Conservation (phyloP, 2,888 invertebrate species). For the Phalera bucephala region DNA sequence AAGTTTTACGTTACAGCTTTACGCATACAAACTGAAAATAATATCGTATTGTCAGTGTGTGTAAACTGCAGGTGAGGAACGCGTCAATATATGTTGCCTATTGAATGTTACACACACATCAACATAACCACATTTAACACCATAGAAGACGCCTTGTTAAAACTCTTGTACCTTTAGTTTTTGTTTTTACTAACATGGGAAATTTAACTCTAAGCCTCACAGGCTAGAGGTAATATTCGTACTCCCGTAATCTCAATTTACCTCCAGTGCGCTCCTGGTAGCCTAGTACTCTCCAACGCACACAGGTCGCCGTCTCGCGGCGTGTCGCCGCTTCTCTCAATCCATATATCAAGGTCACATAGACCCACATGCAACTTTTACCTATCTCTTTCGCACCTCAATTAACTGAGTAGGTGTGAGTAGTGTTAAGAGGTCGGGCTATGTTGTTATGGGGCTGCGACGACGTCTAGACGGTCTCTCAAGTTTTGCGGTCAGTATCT, state of each 20-base stretch:
- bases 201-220: slow-evolving; percentile 11
- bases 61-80: slow-evolving; percentile 8
- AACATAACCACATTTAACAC: slow-evolving; percentile 19
- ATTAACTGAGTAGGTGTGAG: slow-evolving; percentile 32
- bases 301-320: too few species aligned
- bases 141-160: slow-evolving; percentile 29
- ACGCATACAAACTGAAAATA: too few species aligned
- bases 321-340: slow-evolving; percentile 58
- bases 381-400: slow-evolving; percentile 46
- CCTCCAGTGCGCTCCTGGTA: slow-evolving; percentile 51
- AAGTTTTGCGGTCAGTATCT: slow-evolving; percentile 61
- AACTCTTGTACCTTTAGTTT: slow-evolving; percentile 29
- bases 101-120: slow-evolving; percentile 27
- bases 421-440: slow-evolving; percentile 44
- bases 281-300: slow-evolving; percentile 68
- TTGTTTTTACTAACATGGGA: slow-evolving; percentile 11
- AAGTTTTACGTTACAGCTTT: too few species aligned
- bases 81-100: slow-evolving; percentile 38
- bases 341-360: slow-evolving; percentile 72
- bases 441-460: slow-evolving; percentile 33
- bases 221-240: slow-evolving; percentile 22
- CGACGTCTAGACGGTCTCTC: slow-evolving; percentile 54
- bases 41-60: neutral
- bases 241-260: slow-evolving; percentile 11
- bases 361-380: slow-evolving; percentile 55